A percentile compares a stretch with the other conserved stretches of the same genome.
These are phyloP conservation scores for Brachionus asplanchnoidis DNA, from an alignment of 1,140 invertebrate genomes.

Conservation along the genomic window DNA sequence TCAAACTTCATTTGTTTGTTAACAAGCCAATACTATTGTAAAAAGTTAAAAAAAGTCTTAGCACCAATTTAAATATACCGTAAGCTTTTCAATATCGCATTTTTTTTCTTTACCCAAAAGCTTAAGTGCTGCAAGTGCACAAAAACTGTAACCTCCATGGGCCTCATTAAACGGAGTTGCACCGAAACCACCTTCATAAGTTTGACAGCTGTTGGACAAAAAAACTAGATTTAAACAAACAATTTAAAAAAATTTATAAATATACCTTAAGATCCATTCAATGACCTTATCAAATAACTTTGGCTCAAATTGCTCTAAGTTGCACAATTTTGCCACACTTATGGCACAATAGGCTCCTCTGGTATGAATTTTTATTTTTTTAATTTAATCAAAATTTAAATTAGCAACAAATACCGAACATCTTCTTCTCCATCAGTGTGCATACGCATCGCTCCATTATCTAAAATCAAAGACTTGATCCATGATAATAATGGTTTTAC, in stretches of 20 bases:
- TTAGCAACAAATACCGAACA: constrained; percentile 59
- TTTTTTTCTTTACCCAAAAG: constrained; percentile 73
- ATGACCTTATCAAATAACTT: constrained; percentile 74
- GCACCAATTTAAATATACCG: constrained; percentile 60
- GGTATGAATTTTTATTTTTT: neutral
- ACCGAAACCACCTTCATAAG: constrained; percentile 95
- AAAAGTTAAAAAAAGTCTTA: neutral
- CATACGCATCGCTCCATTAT: constrained; percentile 5
- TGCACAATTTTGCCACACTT: constrained; percentile 78
- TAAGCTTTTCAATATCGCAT: constrained; percentile 71
- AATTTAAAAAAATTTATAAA: constrained; percentile 9
- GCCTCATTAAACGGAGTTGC: constrained; percentile 90
- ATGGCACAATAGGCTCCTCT: constrained; percentile 90
- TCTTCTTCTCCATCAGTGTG: constrained; percentile 80
- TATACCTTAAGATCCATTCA: constrained; percentile 75
- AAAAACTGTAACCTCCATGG: constrained; percentile 96
- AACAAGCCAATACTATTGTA: constrained; percentile 70
- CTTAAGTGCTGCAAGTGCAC: constrained; percentile 80
- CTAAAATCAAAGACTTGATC: constrained; percentile 17
- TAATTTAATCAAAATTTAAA: neutral
- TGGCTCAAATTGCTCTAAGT: constrained; percentile 66
- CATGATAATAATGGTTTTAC: constrained; percentile 54
- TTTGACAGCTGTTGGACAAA: constrained; percentile 69
- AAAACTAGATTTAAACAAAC: neutral
- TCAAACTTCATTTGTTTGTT: constrained; percentile 81